Base-by-base conservation (phyloP, 2,113 vertebrate genomes). In the Synodontis membranacea region DNA sequence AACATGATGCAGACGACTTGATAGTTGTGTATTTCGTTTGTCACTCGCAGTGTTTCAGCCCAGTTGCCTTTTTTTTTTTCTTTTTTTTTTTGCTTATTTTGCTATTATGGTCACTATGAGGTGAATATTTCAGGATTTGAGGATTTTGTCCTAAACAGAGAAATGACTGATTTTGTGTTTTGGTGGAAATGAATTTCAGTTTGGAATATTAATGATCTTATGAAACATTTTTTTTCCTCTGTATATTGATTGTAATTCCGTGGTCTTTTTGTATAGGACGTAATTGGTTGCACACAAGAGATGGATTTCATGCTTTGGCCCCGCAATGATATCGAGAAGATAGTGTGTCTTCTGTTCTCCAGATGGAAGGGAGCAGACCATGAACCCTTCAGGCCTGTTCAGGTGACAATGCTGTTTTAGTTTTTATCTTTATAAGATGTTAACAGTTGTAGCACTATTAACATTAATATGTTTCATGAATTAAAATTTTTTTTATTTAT, bases 251-350 rank as follows among this genome's bases (percentile, higher is more conserved):
- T 21, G 44, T 5, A 23, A 0, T 23, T 48, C 70, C 3, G 46
- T 34, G 37, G 70, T 60, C 42, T 34, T 34, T 56, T 64, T 70
- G 5, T 21, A 12, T 56, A 99, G 97, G 98, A 99, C 94, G 97
- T 99, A 91, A 99, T 99, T 42, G 98, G 98, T 95, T 99, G 98
- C 96, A 99, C 98, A 89, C 97, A 99, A 95, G 97, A 99, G 95
- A 99, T 99, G 97, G 97, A 99, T 95, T 99, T 99, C 95, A 99
- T 99, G 95, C 97, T 99, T 92, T 99, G 98, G 98, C 98, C 98
- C 94, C 97, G 98, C 89, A 98, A 99, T 75, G 98, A 99, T 92
- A 99, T 99, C 91, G 98, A 99, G 93, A 99, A 99, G 96, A 97
- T 99, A 93, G 97, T 98, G 93, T 99, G 98, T 96, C 97, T 99